Percentiles rank a stretch among this genome's conserved stretches.
Conservation (phyloP, 1,140 invertebrate species). For the Brachionus calyciflorus region DNA sequence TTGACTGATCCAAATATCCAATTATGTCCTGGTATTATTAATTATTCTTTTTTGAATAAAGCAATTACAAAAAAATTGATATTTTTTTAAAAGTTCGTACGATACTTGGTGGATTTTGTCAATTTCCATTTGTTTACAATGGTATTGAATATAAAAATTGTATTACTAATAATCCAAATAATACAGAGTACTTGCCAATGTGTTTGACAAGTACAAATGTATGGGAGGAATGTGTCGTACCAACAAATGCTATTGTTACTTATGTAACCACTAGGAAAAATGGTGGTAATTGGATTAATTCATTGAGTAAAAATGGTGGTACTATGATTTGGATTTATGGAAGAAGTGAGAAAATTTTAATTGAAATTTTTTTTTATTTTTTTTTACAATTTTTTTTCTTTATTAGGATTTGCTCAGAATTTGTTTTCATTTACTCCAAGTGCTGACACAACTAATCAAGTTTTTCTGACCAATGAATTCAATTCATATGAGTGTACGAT, state of each 20-base stretch:
- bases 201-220: background rate
- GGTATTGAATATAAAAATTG: conserved; percentile 15
- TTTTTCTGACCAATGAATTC: background rate
- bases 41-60: background rate
- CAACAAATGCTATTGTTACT: background rate
- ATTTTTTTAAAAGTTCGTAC: background rate
- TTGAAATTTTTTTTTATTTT: background rate
- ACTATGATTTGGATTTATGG: conserved; percentile 34
- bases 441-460: background rate
- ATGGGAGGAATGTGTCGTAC: conserved; percentile 1
- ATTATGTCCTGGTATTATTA: conserved; percentile 1
- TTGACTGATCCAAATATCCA: background rate
- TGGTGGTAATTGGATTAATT: background rate
- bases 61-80: no score
- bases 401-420: conserved; percentile 17
- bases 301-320: conserved; percentile 5
- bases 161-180: background rate
- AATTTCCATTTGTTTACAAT: background rate
- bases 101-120: background rate
- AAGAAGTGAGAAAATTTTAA: background rate
- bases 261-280: conserved; percentile 6
- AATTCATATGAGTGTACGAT: conserved; percentile 15
- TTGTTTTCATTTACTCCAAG: background rate
- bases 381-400: background rate
- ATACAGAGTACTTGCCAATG: background rate